Evolutionary conservation across 2,888 invertebrate genomes (phyloP).

Genomic region (Unio pictorum): DNA sequence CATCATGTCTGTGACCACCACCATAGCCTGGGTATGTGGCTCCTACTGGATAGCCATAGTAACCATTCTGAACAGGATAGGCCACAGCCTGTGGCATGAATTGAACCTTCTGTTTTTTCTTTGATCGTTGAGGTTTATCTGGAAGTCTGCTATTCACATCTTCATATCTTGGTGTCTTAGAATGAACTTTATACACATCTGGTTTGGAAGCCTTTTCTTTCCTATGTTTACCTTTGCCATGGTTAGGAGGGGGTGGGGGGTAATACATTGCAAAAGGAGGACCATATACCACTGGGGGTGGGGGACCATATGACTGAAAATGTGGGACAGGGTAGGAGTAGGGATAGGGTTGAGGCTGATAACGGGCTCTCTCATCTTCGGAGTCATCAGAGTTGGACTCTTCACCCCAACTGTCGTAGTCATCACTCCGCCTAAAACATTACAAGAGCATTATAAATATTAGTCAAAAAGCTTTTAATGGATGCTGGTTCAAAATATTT

Average conservation of each 20-base stretch:
- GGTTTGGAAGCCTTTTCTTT: constrained; percentile 2
- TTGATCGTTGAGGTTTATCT: constrained; percentile 12
- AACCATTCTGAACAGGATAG: constrained; percentile 19
- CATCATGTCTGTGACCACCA: constrained; percentile 3
- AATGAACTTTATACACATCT: not conserved
- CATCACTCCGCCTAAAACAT: constrained; percentile 34
- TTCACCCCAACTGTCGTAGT: constrained; percentile 64
- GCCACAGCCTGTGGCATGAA: constrained; percentile 18
- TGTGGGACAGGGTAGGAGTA: constrained; percentile 22
- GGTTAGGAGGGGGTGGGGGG: constrained; percentile 53
- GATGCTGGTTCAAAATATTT: no score
- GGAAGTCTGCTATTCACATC: constrained; percentile 27
- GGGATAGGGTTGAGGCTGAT: constrained; percentile 50
- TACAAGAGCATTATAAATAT: not conserved
- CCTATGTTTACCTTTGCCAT: constrained; percentile 5
- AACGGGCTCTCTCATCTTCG: constrained; percentile 38
- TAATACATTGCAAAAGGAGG: constrained; percentile 58
- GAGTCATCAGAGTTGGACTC: constrained; percentile 50
- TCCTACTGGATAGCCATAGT: constrained; percentile 20
- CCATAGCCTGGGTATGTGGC: constrained; percentile 20
- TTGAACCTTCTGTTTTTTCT: constrained; percentile 25
- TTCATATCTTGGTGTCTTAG: constrained; percentile 15
- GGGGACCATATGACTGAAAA: constrained; percentile 12
- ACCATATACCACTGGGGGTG: constrained; percentile 50
- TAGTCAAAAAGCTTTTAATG: no score